Base-by-base conservation (phyloP, 2,113 vertebrate species). In the Mystacornis crossleyi region DNA sequence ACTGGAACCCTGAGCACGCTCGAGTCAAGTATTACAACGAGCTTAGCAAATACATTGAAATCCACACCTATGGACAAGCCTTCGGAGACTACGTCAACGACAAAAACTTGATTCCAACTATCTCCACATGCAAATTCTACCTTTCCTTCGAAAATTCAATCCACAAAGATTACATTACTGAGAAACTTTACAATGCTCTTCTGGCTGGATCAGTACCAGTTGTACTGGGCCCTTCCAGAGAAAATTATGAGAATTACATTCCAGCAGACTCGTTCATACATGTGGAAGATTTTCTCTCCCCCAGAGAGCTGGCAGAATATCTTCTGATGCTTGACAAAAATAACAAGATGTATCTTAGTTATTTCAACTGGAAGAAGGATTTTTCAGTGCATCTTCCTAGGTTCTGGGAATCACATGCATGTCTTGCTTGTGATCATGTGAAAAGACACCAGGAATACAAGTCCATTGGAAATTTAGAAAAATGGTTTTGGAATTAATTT, bases 231-330 rank as follows among this genome's bases (percentile, higher is more conserved):
- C 99, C 99, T 23, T 93, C 99, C 42, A 98, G 99, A 96, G 97
- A 99, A 97, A 99, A 99, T 95, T 99, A 99, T 71, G 99, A 99
- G 94, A 99, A 99, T 98, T 99, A 99, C 78, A 99, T 99, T 96
- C 99, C 98, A 93, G 99, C 98, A 78, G 99, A 99, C 91, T 99
- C 99, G 60, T 99, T 99, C 97, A 99, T 99, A 97, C 99, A 99
- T 0, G 99, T 99, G 95, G 98, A 99, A 77, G 99, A 99, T 97
- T 99, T 99, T 96, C 98, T 98, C 45, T 99, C 99, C 50, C 98
- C 99, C 8, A 99, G 99, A 97, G 99, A 99, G 97, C 96, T 99
- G 95, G 99, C 99, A 45, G 99, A 99, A 34, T 99, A 99, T 94
- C 98, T 99, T 96, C 98, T 99, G 86, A 98, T 99, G 95, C 97